A percentile compares a stretch with the other conserved stretches of the same genome.
Conservation (phyloP, 37 sponge, comb jelly and placozoan genomes). For the Theonella swinhoei region DNA sequence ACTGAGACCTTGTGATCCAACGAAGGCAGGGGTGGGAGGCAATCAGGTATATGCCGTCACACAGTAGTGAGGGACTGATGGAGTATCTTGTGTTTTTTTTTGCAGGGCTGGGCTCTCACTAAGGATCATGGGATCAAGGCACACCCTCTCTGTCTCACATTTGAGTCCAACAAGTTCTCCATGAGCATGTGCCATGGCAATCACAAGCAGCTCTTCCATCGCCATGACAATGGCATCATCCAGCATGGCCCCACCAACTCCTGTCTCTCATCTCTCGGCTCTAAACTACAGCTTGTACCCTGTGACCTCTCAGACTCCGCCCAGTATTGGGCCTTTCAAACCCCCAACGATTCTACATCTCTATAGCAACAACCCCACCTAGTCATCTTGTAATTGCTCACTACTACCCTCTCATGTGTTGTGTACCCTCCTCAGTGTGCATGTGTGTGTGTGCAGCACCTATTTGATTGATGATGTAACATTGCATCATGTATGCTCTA, state of each 20-base stretch:
- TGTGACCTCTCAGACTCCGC: not conserved
- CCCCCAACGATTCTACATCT: no score
- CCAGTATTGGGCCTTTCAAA: not conserved
- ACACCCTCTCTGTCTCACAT: not conserved
- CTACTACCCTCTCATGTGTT: no score
- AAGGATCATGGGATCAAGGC: not conserved
- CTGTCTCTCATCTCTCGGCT: not conserved
- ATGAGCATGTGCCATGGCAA: not conserved
- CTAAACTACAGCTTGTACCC: not conserved
- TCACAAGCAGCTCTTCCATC: not conserved
- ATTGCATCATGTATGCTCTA: no score
- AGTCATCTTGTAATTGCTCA: no score
- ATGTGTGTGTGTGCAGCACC: no score
- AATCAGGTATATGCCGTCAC: not conserved
- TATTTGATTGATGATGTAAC: no score
- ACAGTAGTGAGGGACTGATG: not conserved
- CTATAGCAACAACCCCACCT: no score
- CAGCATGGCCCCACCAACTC: not conserved
- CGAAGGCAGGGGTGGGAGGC: not conserved
- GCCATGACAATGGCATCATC: not conserved
- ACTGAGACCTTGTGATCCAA: constrained; percentile 12
- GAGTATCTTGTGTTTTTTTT: not conserved
- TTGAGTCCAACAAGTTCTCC: not conserved
- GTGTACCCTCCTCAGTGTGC: no score
- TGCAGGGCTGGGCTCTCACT: not conserved